These are phyloP conservation scores for Acrocephalus arundinaceus DNA, from an alignment of 2,113 vertebrate species.

Conservation along the genomic window DNA sequence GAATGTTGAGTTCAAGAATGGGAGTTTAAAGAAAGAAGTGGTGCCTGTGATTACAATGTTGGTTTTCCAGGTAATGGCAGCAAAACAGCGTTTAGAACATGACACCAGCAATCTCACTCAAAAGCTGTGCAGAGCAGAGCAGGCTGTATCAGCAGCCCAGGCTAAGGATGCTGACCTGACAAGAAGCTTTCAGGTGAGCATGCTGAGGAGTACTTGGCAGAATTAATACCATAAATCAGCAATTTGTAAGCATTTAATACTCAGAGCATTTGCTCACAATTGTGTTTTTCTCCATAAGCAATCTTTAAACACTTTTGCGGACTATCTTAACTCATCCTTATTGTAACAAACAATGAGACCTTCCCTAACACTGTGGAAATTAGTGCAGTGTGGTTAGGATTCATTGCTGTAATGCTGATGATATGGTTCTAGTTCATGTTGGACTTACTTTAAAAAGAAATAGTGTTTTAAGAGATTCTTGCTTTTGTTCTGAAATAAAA, in stretches of 20 bases:
- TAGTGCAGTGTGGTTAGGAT: neutral
- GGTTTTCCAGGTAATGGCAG: constrained; percentile 66
- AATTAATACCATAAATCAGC: neutral
- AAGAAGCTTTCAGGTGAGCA: constrained; percentile 79
- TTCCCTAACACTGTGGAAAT: fast-evolving
- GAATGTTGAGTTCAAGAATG: neutral
- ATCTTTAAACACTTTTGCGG: neutral
- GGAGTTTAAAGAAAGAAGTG: neutral
- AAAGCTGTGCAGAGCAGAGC: constrained; percentile 77
- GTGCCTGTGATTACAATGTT: neutral
- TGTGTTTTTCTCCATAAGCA: neutral
- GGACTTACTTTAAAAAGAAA: neutral
- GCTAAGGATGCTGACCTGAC: constrained; percentile 77
- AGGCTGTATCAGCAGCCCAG: constrained; percentile 73
- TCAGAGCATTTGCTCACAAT: neutral
- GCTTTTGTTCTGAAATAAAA: neutral
- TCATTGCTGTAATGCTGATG: neutral
- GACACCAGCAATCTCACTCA: constrained; percentile 79
- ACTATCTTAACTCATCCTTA: neutral
- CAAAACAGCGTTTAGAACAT: constrained; percentile 77
- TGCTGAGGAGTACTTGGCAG: neutral
- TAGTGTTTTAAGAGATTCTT: neutral
- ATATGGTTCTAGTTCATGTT: neutral
- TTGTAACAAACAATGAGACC: neutral
- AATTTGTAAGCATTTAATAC: neutral